Evolutionary conservation across 92 coral and sea anemone species (phyloP).

Genomic region (Paragorgia papillata): DNA sequence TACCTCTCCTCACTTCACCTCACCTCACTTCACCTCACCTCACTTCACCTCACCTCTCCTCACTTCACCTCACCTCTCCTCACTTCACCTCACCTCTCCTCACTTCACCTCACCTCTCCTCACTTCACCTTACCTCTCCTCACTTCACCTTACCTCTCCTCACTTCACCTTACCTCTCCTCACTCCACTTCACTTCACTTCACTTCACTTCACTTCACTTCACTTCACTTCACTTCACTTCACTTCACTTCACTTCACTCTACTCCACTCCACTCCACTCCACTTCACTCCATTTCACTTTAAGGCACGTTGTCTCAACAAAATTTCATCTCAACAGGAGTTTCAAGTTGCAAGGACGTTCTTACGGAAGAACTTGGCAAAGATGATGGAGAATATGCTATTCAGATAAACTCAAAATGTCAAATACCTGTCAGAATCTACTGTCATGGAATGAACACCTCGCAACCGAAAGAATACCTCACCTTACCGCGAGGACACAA

Average conservation of each 20-base stretch:
- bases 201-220: neutral
- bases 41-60: too few relatives aligned
- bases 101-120: neutral
- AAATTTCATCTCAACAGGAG: slow-evolving; percentile 60
- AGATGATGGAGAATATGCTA: slow-evolving; percentile 83
- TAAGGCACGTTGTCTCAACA: too few relatives aligned
- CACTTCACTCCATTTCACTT: neutral
- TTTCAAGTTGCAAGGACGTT: slow-evolving; percentile 78
- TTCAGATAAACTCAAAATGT: slow-evolving; percentile 78
- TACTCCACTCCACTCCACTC: neutral
- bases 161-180: slow-evolving; percentile 9
- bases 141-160: neutral
- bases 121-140: neutral
- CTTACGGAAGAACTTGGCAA: slow-evolving; percentile 71
- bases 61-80: too few relatives aligned
- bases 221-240: neutral
- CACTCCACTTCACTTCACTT: neutral
- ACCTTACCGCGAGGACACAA: slow-evolving; percentile 78
- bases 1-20: too few relatives aligned
- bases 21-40: too few relatives aligned
- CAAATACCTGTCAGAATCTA: slow-evolving; percentile 80
- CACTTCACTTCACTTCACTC: neutral
- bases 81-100: too few relatives aligned
- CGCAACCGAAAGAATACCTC: slow-evolving; percentile 75
- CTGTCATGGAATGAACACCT: slow-evolving; percentile 91